These are phyloP conservation scores for Elephantulus edwardii DNA, from an alignment of 2,113 vertebrate species.

Conservation along the genomic window DNA sequence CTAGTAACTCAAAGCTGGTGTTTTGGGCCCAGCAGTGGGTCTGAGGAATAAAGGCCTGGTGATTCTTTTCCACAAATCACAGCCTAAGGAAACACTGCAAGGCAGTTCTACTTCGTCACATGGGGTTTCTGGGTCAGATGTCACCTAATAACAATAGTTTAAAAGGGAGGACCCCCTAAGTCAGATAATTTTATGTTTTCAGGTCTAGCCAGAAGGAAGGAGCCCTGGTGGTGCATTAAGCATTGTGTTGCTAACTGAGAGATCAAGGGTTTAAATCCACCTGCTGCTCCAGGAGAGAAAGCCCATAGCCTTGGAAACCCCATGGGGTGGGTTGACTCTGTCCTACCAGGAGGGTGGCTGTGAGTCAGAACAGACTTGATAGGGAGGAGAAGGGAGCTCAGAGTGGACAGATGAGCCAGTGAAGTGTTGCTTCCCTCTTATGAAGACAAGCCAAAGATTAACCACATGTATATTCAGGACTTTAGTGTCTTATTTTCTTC, in stretches of 20 bases:
- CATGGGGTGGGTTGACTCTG: no score
- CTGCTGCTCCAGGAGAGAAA: no score
- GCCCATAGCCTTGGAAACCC: no score
- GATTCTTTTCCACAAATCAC: not conserved
- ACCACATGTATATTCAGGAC: not conserved
- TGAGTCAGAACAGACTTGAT: no score
- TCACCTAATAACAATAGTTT: not conserved
- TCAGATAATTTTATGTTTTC: not conserved
- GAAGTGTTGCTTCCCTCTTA: not conserved
- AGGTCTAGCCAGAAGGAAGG: not conserved
- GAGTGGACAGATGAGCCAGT: not conserved
- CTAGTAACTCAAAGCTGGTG: no score
- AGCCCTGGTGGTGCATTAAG: not conserved
- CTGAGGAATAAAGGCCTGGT: not conserved
- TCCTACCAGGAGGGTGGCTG: no score
- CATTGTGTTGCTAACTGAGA: no score
- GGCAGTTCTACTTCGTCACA: not conserved
- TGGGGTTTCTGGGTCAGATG: no score
- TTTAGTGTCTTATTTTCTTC: conserved; percentile 32
- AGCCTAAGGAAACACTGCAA: not conserved
- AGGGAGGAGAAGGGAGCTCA: no score
- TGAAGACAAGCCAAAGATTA: not conserved
- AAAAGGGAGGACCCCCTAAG: not conserved
- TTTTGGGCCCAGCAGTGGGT: not conserved
- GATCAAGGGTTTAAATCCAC: no score